Evolutionary conservation across 2,113 vertebrate species (phyloP).

Genomic region (Dicrurus megarhynchus): DNA sequence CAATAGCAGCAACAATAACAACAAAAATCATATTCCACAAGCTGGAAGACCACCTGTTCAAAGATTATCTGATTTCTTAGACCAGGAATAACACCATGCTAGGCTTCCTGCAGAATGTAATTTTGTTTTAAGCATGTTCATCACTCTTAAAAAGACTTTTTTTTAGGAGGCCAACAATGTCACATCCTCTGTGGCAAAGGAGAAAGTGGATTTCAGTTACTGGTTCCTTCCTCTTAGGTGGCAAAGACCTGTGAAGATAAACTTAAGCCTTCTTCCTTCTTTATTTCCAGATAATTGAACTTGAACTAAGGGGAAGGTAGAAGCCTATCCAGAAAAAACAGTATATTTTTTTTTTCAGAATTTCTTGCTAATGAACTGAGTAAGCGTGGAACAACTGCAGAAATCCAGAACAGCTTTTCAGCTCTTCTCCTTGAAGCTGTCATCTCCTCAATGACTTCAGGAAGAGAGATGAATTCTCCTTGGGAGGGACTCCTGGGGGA

Average conservation of each 20-base stretch:
- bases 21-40: background rate
- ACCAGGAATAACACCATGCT: background rate
- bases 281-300: background rate
- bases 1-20: background rate
- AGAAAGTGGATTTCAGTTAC: background rate
- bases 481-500: background rate
- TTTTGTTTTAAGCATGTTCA: background rate
- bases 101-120: background rate
- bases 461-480: background rate
- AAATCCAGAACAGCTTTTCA: background rate
- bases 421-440: background rate
- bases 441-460: background rate
- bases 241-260: background rate
- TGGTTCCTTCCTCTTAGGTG: background rate
- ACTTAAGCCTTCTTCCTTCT: background rate
- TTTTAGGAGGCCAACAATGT: background rate
- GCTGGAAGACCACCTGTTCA: background rate
- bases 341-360: background rate
- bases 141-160: background rate
- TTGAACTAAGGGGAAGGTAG: background rate
- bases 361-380: background rate
- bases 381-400: background rate
- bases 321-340: background rate
- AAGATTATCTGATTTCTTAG: background rate
- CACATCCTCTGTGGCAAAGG: background rate